Evolutionary conservation across 1,140 invertebrate species (phyloP).

Genomic region (Druon quercuslanigerum): DNA sequence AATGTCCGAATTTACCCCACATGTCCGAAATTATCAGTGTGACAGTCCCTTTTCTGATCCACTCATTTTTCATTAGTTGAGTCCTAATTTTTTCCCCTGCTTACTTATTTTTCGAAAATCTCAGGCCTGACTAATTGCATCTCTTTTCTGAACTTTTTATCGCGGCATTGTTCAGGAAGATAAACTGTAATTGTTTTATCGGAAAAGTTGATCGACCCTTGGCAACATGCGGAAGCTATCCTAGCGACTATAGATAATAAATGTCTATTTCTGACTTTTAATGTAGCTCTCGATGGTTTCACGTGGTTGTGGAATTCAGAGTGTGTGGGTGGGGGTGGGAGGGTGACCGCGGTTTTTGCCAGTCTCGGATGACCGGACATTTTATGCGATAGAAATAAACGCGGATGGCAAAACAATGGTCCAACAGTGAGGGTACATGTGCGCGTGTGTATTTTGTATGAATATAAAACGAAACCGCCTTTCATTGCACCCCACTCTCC

Average conservation of each 20-base stretch:
- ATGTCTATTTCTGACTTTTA: constrained; percentile 25
- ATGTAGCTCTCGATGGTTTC: constrained; percentile 7
- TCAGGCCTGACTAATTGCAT: no score
- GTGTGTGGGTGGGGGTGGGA: no score
- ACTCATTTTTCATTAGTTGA: no score
- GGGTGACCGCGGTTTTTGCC: not conserved
- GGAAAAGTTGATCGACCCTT: constrained; percentile 22
- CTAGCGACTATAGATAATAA: constrained; percentile 16
- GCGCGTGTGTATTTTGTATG: constrained; percentile 20
- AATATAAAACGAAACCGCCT: constrained; percentile 17
- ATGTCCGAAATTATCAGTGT: no score
- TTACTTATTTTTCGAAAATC: no score
- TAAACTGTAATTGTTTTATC: constrained; percentile 13
- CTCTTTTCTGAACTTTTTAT: not conserved
- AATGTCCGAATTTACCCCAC: no score
- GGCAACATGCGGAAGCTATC: not conserved
- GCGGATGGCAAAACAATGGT: constrained; percentile 30
- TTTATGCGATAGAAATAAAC: constrained; percentile 27
- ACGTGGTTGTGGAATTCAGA: not conserved
- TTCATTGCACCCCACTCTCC: not conserved
- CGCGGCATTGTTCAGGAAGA: not conserved
- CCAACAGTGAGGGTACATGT: not conserved
- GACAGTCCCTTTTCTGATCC: no score
- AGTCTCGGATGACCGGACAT: constrained; percentile 23
- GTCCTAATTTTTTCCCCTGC: no score